Evolutionary conservation across 2,888 invertebrate species (phyloP), one percentile per base, ranked within the genome.

Genomic region (Epinotia ramella): DNA sequence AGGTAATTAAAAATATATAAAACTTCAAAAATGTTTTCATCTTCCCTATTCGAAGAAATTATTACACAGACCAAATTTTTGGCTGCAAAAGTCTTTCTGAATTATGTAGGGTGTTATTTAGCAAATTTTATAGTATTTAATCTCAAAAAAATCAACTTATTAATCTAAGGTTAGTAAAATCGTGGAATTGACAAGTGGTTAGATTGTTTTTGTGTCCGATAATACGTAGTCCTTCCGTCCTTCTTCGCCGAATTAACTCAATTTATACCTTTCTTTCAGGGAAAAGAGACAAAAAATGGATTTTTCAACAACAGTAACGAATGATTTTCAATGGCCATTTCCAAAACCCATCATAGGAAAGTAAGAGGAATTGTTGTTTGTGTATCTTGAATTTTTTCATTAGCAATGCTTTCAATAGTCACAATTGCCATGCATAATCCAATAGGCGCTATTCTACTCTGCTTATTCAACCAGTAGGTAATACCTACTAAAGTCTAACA

Each of bases 321-420:
- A 86, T 76, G 95, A 96, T 79, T 96, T 89, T 81, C 92, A 91
- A 82, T 96, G 96, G 96, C 96, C 96, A 0, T 95, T 95, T 84
- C 89, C 95, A 46, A 95, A 95, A 79, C 95, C 95, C 0, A 81
- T 96, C 5, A 86, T 95, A 62, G 92, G 95, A 77, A 96, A 92
- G 95, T 95, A 91, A 77, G 89, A 84, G 72, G 40, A 64, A 64
- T 72, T 53, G 16, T 40, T 49, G 65, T n/a, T 53, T 56, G 20
- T 59, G 20, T 60, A 18, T 59, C 66, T 67, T 67, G n/a, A 3
- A 3, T 33, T 12, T 59, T 64, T n/a, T 69, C 57, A 67, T 57
- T 40, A 57, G 67, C 57, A 67, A 67, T 20, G 56, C 7, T 67
- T 18, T 11, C 3, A 67, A 28, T 2, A 2, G 16, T 12, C 49